Evolutionary conservation across 2,113 vertebrate species (phyloP), one percentile per base, ranked within the genome.

Genomic region (Narcine bancroftii): DNA sequence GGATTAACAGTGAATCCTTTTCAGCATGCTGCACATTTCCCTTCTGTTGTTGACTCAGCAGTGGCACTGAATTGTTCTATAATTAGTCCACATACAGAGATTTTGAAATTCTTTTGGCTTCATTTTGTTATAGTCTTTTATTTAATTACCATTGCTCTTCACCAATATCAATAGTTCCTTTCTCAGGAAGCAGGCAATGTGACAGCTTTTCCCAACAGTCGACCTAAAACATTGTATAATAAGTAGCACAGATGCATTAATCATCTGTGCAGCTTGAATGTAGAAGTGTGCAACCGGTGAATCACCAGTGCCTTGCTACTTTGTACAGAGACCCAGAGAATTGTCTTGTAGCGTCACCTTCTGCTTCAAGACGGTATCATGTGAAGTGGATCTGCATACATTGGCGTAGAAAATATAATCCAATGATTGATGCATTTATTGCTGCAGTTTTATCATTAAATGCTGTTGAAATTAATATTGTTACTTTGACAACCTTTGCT

Each of bases 11-110:
- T 45, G 39, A 91, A 39, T 17, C 63, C 39, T 60, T 91, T 91
- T 69, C 63, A 83, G 79, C 50, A 87, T 87, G 53, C 81, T n/a
- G 33, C 53, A 87, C 81, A 87, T 29, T 87, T 87, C 81, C 81
- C 81, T 87, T 87, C 81, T 87, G 81, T 63, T 87, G 81, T 87
- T 87, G 81, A 39, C 53, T 87, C 81, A 87, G 81, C 81, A 60
- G 53, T 87, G 81, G 53, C 17, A 56, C 81, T 60, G 81, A 87
- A 87, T 87, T 87, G 81, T 87, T 63, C 53, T 21, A 21, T 87
- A 87, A 63, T 53, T 60, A 15, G 81, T 63, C 15, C 53, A 60
- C 53, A 87, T 60, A 19, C 50, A 60, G 81, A 60, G 81, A 87
- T 60, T 36, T 60, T 63, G 19, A 5, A 83, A 87, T 36, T 13